Percentiles rank a stretch among this genome's conserved stretches.
Conservation (phyloP, 2,797 vertebrate species). For the Rhinella marina region DNA sequence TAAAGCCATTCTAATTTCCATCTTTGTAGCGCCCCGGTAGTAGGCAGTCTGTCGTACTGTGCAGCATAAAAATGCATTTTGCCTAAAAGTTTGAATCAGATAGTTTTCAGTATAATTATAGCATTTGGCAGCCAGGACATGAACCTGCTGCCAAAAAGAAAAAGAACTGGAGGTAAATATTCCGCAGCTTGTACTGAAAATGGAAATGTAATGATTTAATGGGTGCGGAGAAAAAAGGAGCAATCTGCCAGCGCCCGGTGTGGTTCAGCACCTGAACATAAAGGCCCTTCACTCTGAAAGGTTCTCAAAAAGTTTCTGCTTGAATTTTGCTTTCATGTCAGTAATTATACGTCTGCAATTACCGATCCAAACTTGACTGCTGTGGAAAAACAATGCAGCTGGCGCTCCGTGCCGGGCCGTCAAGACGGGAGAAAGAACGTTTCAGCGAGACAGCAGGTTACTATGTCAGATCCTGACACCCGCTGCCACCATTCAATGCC, state of each 20-base stretch:
- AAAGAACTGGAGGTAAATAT: slow-evolving; percentile 53
- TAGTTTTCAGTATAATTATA: slow-evolving; percentile 46
- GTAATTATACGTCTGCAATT: not conserved
- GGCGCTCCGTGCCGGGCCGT: not conserved
- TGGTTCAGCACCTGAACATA: slow-evolving; percentile 35
- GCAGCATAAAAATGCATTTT: slow-evolving; percentile 38
- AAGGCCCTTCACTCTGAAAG: slow-evolving; percentile 10
- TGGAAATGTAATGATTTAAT: slow-evolving; percentile 57
- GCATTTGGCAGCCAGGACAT: slow-evolving; percentile 32
- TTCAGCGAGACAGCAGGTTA: not conserved
- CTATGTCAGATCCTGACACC: not conserved
- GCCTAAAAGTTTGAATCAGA: slow-evolving; percentile 47
- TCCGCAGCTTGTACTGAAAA: slow-evolving; percentile 52
- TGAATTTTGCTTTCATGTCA: not conserved
- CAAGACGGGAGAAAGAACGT: not conserved
- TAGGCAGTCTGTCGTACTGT: not conserved
- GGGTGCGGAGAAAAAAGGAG: slow-evolving; percentile 18
- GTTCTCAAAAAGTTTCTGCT: slow-evolving; percentile 15
- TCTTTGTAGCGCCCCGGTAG: slow-evolving; percentile 5
- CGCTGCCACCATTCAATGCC: not conserved
- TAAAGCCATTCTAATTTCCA: slow-evolving; percentile 18
- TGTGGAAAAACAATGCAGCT: slow-evolving; percentile 18
- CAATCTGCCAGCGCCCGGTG: slow-evolving; percentile 26
- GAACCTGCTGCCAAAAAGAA: slow-evolving; percentile 32
- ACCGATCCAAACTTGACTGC: not conserved